Base-by-base conservation (phyloP, 2,113 vertebrate species). In the Rhinolophus sinicus region DNA sequence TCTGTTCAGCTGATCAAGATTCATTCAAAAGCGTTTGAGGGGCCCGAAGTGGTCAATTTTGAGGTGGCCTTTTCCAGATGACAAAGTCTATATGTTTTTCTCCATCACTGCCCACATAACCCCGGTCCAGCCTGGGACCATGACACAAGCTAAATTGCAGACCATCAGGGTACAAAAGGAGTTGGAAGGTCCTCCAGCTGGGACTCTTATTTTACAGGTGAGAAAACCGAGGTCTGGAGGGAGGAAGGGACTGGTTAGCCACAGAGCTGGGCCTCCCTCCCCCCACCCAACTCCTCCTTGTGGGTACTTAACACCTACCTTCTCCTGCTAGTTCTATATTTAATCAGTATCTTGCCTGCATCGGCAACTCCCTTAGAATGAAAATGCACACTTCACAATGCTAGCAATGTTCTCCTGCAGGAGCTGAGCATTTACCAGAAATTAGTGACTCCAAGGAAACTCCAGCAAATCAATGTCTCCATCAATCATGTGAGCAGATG, bases 371-470 rank as follows among this genome's bases (percentile, higher is more conserved):
- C 14, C 86, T 87, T 22, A 60, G 90, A 94, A 96, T 94, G 3
- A 81, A 90, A 96, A 93, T 28, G 72, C 26, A 67, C 44, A 50
- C 72, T 56, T 85, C 76, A 94, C 92, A 92, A 87, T 76, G 85
- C 60, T 18, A 86, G 54, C 64, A 78, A 88, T 47, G 58, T 86
- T 93, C 88, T 60, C 64, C 73, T 9, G 28, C 4, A 14, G 62
- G 67, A 44, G 15, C 69, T 26, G 50, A 58, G 93, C 62, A 24
- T 11, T 85, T 35, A 52, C 16, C 24, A 82, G 65, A 94, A 54
- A 76, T 19, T 44, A 30, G 82, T 9, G 44, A 89, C 65, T 78
- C 89, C 69, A 21, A 88, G 60, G 58, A 73, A 93, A 73, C 58
- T 3, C 44, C 33, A 33, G 64, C 81, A 69, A 93, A 69, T 85